Evolutionary conservation across 2,113 vertebrate species (phyloP).

Genomic region (Pheucticus melanocephalus): DNA sequence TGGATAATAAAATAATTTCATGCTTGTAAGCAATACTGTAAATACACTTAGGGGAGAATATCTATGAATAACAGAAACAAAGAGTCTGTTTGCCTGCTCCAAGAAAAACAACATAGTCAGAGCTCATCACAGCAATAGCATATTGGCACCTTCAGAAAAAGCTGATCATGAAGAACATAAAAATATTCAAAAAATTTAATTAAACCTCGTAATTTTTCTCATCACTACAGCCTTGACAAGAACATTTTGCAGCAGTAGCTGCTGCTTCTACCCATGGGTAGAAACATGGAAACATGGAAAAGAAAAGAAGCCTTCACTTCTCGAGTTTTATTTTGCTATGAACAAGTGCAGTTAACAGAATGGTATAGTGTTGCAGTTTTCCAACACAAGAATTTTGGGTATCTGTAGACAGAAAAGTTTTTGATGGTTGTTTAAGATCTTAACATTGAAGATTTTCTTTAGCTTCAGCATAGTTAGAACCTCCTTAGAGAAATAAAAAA

Average conservation of each 20-base stretch:
- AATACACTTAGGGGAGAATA: not conserved
- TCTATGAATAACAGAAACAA: not conserved
- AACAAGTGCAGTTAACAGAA: not conserved
- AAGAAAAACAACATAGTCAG: not conserved
- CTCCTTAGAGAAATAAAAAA: not conserved
- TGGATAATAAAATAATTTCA: not conserved
- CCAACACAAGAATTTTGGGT: not conserved
- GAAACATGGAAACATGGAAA: not conserved
- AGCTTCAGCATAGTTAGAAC: not conserved
- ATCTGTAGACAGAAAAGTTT: not conserved
- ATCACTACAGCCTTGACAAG: not conserved
- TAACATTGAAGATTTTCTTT: not conserved
- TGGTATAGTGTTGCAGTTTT: not conserved
- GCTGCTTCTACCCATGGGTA: not conserved
- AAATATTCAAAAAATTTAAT: not conserved
- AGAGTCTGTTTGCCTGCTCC: not conserved
- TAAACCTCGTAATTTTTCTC: not conserved
- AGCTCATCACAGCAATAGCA: not conserved
- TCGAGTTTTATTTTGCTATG: not conserved
- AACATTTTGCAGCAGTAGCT: not conserved
- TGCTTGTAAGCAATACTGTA: not conserved
- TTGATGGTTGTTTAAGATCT: not conserved
- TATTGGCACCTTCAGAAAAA: not conserved
- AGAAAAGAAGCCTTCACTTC: not conserved
- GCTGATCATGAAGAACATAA: rapidly evolving